These are phyloP conservation scores for Brachionus calyciflorus DNA, from an alignment of 1,140 invertebrate genomes.

Conservation along the genomic window DNA sequence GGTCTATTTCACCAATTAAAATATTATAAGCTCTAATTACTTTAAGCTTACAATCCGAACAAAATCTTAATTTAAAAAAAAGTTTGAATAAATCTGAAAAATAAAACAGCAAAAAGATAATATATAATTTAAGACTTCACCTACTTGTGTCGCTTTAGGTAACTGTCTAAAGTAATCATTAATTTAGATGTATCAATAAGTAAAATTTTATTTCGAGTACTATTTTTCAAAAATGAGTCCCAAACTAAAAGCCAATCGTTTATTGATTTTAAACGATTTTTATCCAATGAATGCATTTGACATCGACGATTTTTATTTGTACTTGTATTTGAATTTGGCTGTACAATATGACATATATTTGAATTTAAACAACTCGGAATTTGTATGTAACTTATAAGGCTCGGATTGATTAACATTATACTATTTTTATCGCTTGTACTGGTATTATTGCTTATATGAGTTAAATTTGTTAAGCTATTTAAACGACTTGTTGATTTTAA, in stretches of 20 bases:
- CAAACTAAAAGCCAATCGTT: constrained; percentile 63
- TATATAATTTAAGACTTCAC: too few relatives aligned
- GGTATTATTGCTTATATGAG: neutral
- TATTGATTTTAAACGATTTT: constrained; percentile 21
- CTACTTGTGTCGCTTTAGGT: constrained; percentile 80
- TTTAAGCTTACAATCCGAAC: constrained; percentile 84
- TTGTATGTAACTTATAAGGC: neutral
- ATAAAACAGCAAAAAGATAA: too few relatives aligned
- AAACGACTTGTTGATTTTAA: neutral
- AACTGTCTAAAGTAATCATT: constrained; percentile 78
- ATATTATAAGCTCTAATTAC: constrained; percentile 80
- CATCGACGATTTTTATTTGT: constrained; percentile 37
- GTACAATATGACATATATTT: neutral
- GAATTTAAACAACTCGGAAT: constrained; percentile 1
- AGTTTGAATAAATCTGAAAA: too few relatives aligned
- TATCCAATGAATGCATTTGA: constrained; percentile 28
- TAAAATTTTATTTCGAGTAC: constrained; percentile 75
- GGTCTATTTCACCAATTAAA: constrained; percentile 77
- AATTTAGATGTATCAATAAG: constrained; percentile 77
- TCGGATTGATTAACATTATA: neutral
- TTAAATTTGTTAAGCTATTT: neutral
- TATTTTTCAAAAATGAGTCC: constrained; percentile 79
- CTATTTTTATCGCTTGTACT: neutral
- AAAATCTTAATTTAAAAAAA: constrained; percentile 67
- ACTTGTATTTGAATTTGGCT: neutral